Conservation (phyloP, 2,888 invertebrate species). For the Plusia festucae region DNA sequence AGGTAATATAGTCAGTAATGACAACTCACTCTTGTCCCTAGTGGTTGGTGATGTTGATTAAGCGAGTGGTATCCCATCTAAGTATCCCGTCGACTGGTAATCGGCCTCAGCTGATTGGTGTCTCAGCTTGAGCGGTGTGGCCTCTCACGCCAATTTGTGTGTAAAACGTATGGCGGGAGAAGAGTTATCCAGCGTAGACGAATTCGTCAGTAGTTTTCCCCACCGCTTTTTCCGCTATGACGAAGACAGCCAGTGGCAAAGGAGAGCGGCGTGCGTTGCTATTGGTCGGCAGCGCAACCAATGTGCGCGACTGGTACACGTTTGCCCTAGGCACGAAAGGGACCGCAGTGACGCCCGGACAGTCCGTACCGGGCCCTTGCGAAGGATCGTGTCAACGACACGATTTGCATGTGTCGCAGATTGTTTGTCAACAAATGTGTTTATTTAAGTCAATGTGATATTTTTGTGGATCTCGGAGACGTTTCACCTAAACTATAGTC, state of each 20-base stretch:
- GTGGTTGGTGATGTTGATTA: conserved; percentile 48
- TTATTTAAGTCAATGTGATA: conserved; percentile 70
- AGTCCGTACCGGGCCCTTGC: conserved; percentile 85
- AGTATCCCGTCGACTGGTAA: conserved; percentile 55
- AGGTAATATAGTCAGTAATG: not conserved
- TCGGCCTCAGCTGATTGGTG: conserved; percentile 75
- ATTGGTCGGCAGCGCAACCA: conserved; percentile 78
- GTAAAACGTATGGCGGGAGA: conserved; percentile 75
- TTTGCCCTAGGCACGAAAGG: conserved; percentile 83
- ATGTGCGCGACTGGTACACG: conserved; percentile 69
- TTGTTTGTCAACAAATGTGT: conserved; percentile 77
- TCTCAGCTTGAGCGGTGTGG: conserved; percentile 75
- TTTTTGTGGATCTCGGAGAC: conserved; percentile 65
- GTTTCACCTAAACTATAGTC: conserved; percentile 66
- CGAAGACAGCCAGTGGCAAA: conserved; percentile 72
- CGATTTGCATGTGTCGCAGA: conserved; percentile 68
- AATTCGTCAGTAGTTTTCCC: conserved; percentile 80
- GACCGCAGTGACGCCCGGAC: conserved; percentile 71
- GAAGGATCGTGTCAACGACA: conserved; percentile 73
- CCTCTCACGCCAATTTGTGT: conserved; percentile 74
- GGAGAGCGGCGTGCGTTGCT: conserved; percentile 63
- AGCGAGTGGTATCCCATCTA: conserved; percentile 47
- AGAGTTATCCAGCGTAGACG: conserved; percentile 67
- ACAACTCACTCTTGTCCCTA: not conserved
- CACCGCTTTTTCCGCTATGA: conserved; percentile 79